These are phyloP conservation scores for Ciona savignyi DNA, from an alignment of 23 tunicate species.

Conservation along the genomic window DNA sequence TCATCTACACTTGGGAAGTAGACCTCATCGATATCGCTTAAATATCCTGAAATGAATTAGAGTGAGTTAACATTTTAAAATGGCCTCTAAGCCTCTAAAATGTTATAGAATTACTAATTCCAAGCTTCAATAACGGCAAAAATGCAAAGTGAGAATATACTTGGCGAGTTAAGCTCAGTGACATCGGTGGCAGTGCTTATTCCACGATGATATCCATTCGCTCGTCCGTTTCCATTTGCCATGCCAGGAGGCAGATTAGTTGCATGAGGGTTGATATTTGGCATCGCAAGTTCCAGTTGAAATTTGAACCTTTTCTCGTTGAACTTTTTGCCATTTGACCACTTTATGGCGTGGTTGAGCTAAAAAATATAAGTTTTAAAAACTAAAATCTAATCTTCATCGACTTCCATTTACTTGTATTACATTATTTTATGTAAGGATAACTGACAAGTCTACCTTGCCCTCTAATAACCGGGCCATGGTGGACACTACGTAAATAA, in stretches of 20 bases:
- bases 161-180: constrained; percentile 14
- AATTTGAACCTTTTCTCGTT: background rate
- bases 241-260: background rate
- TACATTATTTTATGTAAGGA: too few species aligned
- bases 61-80: too few species aligned
- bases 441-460: too few species aligned
- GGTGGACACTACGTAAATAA: too few species aligned
- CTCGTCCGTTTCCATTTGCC: background rate
- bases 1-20: too few species aligned
- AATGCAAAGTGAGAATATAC: background rate
- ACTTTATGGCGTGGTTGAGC: background rate
- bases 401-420: too few species aligned
- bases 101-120: too few species aligned
- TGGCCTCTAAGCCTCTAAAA: too few species aligned
- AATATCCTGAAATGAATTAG: too few species aligned
- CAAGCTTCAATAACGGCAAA: too few species aligned
- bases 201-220: constrained; percentile 17
- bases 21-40: too few species aligned
- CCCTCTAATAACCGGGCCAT: too few species aligned
- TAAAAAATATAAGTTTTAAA: background rate
- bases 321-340: background rate
- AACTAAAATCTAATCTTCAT: background rate
- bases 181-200: constrained; percentile 14
- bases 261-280: background rate
- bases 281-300: background rate